A percentile compares a stretch with the other conserved stretches of the same genome.
phyloP scores from a whole-genome alignment of 2,113 vertebrate species.

The Aythya baeri region DNA sequence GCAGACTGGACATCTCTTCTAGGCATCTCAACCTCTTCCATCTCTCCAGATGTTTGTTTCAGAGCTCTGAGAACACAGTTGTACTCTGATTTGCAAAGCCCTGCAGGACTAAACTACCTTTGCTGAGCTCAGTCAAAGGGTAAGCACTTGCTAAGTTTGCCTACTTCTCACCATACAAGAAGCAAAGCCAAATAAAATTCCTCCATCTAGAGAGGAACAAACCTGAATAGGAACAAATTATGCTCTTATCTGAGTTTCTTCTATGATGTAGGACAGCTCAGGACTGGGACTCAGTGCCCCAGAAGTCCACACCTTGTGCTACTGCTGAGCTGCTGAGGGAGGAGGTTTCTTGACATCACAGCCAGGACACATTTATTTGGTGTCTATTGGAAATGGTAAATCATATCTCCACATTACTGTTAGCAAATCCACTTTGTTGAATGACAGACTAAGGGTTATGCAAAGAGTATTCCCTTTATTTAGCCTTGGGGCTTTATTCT shows the following conservation, averaged over 20 bases:
- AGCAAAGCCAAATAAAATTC: background rate
- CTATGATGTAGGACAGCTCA: background rate
- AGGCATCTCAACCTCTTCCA: background rate
- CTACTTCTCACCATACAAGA: background rate
- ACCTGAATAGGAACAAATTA: background rate
- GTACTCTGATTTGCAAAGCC: background rate
- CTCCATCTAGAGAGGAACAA: background rate
- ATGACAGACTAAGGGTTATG: background rate
- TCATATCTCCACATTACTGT: background rate
- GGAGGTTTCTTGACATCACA: background rate
- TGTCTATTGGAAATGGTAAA: background rate
- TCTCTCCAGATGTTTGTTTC: background rate
- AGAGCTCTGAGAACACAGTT: background rate
- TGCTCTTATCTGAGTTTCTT: background rate
- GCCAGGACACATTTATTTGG: background rate
- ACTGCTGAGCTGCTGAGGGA: background rate
- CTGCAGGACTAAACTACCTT: background rate
- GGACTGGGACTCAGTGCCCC: background rate
- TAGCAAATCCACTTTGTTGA: background rate
- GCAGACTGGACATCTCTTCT: background rate
- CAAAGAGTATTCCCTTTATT: background rate
- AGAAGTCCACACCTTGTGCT: background rate
- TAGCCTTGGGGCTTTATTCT: background rate
- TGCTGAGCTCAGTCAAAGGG: background rate
- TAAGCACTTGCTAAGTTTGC: background rate